These are phyloP conservation scores for Harpagifer antarcticus DNA, from an alignment of 2,797 vertebrate genomes.

Conservation along the genomic window DNA sequence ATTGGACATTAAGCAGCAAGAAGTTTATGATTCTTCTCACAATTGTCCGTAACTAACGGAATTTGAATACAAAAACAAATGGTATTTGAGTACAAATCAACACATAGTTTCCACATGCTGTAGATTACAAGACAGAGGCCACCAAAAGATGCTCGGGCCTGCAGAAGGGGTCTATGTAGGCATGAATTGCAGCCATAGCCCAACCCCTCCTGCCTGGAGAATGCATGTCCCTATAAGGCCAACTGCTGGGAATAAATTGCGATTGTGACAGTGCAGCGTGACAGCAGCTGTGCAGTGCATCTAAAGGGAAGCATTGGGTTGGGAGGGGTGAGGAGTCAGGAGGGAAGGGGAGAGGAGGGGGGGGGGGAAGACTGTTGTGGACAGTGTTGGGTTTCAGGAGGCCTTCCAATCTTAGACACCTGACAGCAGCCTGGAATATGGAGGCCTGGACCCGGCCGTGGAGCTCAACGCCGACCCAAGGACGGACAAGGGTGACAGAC, in stretches of 20 bases:
- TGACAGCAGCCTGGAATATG: conserved; percentile 86
- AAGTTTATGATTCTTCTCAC: conserved; percentile 24
- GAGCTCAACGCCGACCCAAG: conserved; percentile 91
- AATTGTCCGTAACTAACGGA: conserved; percentile 7
- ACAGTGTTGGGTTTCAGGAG: conserved; percentile 91
- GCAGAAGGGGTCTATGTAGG: conserved; percentile 33
- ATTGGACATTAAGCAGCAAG: conserved; percentile 17
- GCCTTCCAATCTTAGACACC: conserved; percentile 97
- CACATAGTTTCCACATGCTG: conserved; percentile 2
- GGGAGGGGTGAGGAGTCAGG: conserved; percentile 64
- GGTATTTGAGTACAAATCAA: conserved; percentile 2
- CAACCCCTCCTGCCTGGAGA: conserved; percentile 79
- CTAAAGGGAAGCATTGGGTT: conserved; percentile 70
- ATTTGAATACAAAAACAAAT: too few relatives aligned
- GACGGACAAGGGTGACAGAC: conserved; percentile 95
- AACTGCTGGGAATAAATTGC: conserved; percentile 85
- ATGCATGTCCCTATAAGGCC: conserved; percentile 95
- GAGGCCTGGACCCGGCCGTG: conserved; percentile 65
- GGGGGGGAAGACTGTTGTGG: conserved; percentile 68
- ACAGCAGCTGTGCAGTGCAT: conserved; percentile 90
- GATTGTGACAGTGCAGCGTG: conserved; percentile 88
- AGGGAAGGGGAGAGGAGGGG: conserved; percentile 36
- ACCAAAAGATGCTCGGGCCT: conserved; percentile 39
- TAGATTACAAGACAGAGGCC: conserved; percentile 19
- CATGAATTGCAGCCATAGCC: conserved; percentile 27